Evolutionary conservation across 2,888 invertebrate species (phyloP), one percentile per base, ranked within the genome.

Genomic region (Xylocampa areola): DNA sequence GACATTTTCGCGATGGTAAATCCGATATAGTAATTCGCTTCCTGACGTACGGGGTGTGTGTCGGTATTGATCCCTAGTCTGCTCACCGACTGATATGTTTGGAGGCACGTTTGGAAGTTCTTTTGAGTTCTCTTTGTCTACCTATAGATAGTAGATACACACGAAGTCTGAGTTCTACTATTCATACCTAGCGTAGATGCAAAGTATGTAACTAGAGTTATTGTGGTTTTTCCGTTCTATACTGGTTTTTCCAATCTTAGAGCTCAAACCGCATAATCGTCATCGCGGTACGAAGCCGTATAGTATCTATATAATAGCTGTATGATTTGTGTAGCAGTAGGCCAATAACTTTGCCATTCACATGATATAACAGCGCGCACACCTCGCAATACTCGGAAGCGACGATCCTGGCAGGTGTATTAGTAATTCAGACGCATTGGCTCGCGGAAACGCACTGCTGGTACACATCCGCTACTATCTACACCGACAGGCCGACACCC

Each of bases 381-480:
- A 17, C 3, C 30, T 39, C 29, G 30, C 32, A 47, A 7, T 43
- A 32, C 39, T 48, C 52, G 49, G 64, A 53, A 53, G 49, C 30
- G n/a, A 32, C 30, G 54, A 11, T 13, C 54, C 43, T 30, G 48
- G 48, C 69, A 57, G 48, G 68, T 60, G 54, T 76, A 76, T 80
- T 77, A 76, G 74, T 79, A 81, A 76, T 81, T 73, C 75, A 76
- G 65, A 62, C 77, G 80, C 79, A 75, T 68, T 66, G 68, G 58
- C 62, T 58, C 71, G 76, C 82, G 85, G 86, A 84, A 82, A 79
- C 77, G 72, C 70, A 66, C 60, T 68, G 58, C 59, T n/a, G n/a
- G 65, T 77, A 81, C 82, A 81, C 85, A 81, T 81, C 82, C 82
- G 83, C 68, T 54, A 53, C 43, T 51, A n/a, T n/a, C 45, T 40